phyloP scores from a whole-genome alignment of 1,140 invertebrate genomes.

The Geopemphigus sp. region DNA sequence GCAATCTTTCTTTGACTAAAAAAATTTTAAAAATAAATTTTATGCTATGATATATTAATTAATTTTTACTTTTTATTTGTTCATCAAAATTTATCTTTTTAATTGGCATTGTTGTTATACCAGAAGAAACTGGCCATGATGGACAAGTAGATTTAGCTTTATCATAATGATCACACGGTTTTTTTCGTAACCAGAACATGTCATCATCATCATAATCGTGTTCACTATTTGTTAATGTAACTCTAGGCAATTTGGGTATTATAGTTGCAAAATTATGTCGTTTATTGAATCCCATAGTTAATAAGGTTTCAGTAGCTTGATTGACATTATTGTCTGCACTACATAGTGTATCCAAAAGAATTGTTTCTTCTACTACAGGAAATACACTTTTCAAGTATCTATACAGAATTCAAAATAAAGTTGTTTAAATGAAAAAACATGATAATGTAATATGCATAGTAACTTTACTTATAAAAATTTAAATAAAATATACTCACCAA shows the following conservation, averaged over 20 bases:
- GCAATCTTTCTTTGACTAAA: slow-evolving; percentile 72
- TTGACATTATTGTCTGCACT: slow-evolving; percentile 86
- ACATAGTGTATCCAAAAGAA: slow-evolving; percentile 77
- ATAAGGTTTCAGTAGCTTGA: slow-evolving; percentile 74
- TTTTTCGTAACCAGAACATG: slow-evolving; percentile 52
- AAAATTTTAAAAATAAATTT: slow-evolving; percentile 51
- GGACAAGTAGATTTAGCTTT: slow-evolving; percentile 57
- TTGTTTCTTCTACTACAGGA: slow-evolving; percentile 85
- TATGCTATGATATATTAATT: background rate
- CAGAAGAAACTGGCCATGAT: slow-evolving; percentile 60
- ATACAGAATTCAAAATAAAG: slow-evolving; percentile 53
- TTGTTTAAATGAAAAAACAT: background rate
- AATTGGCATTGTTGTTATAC: slow-evolving; percentile 67
- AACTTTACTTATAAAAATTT: background rate
- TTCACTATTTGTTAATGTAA: slow-evolving; percentile 54
- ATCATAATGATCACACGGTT: background rate
- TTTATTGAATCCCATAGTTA: slow-evolving; percentile 77
- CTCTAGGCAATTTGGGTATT: slow-evolving; percentile 51
- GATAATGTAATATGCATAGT: background rate
- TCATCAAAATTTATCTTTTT: slow-evolving; percentile 22
- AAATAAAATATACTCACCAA: slow-evolving; percentile 13
- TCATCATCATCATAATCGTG: slow-evolving; percentile 58
- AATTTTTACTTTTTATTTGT: slow-evolving; percentile 39
- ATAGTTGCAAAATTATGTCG: slow-evolving; percentile 61
- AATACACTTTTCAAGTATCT: slow-evolving; percentile 89